Evolutionary conservation across 53 echinoderm and acorn worm species (phyloP).

Genomic region (Arbacia lixula): DNA sequence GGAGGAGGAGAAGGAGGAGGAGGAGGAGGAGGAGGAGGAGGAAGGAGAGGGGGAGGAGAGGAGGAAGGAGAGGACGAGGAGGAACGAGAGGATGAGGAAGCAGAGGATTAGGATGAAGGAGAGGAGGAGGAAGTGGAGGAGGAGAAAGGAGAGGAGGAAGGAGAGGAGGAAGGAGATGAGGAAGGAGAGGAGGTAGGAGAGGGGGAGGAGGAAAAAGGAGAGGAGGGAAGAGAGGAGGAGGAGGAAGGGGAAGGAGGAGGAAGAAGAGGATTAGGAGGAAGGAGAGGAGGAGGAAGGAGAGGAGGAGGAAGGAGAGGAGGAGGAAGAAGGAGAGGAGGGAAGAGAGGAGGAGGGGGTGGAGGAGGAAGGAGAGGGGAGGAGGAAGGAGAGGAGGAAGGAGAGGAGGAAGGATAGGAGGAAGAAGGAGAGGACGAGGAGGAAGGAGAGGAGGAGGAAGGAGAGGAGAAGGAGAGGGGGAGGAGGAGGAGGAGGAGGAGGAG

Average conservation of each 20-base stretch:
- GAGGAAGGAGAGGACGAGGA: no score
- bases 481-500: background rate
- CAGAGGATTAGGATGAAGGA: no score
- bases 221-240: background rate
- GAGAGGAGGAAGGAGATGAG: background rate
- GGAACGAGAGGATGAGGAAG: no score
- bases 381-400: background rate
- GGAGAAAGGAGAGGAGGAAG: background rate
- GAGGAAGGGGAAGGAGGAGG: background rate
- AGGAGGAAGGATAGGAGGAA: background rate
- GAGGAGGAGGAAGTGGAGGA: no score
- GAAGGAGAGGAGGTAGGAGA: background rate
- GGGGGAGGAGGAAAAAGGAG: background rate
- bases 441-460: background rate
- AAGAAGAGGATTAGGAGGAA: background rate
- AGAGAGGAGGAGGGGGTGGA: background rate
- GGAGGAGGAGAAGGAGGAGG: no score
- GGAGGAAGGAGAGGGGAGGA: no score
- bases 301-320: background rate
- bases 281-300: no score
- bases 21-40: no score
- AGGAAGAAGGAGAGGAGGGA: background rate
- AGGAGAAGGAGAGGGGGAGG: background rate
- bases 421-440: background rate
- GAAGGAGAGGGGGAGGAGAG: no score